phyloP scores from a whole-genome alignment of 2,888 invertebrate species.

The Caenorhabditis afra region DNA sequence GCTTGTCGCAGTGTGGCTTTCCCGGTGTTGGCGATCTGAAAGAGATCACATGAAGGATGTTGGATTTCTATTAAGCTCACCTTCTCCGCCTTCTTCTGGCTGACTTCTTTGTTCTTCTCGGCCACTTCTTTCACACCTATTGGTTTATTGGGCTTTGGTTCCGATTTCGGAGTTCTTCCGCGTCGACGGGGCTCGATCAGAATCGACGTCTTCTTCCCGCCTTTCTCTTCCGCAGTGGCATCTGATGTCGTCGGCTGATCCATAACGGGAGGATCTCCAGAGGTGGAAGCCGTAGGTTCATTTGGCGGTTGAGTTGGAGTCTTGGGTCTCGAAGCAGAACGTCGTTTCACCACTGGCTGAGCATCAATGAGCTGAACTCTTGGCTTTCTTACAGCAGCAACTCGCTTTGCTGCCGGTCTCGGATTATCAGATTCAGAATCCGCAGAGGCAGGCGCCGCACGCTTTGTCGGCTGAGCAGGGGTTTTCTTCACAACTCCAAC shows the following conservation, averaged over 20 bases:
- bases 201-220: slow-evolving; percentile 18
- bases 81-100: slow-evolving; percentile 20
- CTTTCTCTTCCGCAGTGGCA: not conserved
- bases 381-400: not conserved
- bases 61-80: too few relatives aligned
- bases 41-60: not conserved
- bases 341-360: not conserved
- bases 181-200: slow-evolving; percentile 34
- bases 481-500: too few relatives aligned
- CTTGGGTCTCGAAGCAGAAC: not conserved
- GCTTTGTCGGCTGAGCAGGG: too few relatives aligned
- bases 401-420: not conserved
- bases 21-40: not conserved
- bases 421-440: not conserved
- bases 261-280: not conserved
- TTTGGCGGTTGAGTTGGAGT: not conserved
- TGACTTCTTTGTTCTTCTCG: not conserved
- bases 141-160: slow-evolving; percentile 4
- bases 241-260: not conserved
- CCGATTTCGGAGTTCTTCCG: slow-evolving; percentile 11
- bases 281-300: not conserved
- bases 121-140: slow-evolving; percentile 14
- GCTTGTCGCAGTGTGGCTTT: slow-evolving; percentile 43
- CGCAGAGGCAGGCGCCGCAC: too few relatives aligned
- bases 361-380: not conserved